phyloP scores from a whole-genome alignment of 2,113 vertebrate genomes.

The Scopus umbretta region DNA sequence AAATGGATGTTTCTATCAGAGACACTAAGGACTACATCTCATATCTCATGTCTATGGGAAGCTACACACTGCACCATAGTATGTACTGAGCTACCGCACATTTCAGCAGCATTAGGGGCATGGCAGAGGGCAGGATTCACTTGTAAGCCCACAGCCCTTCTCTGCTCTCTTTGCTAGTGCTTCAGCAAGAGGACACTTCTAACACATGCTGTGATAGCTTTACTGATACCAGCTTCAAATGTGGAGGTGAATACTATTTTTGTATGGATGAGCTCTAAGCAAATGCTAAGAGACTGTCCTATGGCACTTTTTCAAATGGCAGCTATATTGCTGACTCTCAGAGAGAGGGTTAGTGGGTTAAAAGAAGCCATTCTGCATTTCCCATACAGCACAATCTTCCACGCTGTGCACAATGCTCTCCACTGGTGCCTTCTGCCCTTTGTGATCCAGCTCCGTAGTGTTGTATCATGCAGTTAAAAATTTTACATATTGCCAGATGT shows the following conservation, averaged over 20 bases:
- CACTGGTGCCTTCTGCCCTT: background rate
- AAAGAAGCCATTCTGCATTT: background rate
- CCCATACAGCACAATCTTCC: background rate
- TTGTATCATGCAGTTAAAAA: background rate
- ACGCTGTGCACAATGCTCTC: background rate
- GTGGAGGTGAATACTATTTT: background rate
- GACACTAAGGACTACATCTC: background rate
- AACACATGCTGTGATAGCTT: background rate
- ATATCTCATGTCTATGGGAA: background rate
- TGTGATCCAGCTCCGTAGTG: accelerated
- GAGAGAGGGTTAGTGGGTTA: background rate
- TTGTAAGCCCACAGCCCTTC: accelerated
- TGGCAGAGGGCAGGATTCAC: background rate
- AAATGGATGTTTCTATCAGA: background rate
- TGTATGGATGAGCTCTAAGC: background rate
- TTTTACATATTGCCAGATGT: background rate
- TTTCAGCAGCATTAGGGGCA: background rate
- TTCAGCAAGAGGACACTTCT: background rate
- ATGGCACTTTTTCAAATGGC: background rate
- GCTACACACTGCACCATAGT: background rate
- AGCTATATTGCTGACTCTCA: background rate
- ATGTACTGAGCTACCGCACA: accelerated
- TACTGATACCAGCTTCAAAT: background rate
- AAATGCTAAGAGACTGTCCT: background rate
- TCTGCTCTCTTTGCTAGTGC: background rate